Percentiles rank a stretch among this genome's conserved stretches.
Evolutionary conservation across 2,797 vertebrate genomes (phyloP).

Genomic region (Triplophysa yarkandensis): DNA sequence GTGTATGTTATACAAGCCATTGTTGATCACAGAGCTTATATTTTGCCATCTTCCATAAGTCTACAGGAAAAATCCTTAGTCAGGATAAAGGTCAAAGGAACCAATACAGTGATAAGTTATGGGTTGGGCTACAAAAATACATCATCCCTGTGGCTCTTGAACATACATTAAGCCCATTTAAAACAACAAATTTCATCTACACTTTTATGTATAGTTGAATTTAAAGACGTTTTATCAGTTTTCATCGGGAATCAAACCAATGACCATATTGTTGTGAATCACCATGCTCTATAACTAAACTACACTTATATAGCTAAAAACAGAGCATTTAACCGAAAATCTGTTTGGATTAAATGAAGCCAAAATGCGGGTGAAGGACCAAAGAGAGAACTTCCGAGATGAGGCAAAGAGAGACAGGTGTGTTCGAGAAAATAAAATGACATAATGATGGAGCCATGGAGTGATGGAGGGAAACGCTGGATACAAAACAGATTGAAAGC

Average conservation of each 20-base stretch:
- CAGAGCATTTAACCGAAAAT: background rate
- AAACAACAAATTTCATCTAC: no score
- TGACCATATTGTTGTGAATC: background rate
- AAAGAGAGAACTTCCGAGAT: conserved; percentile 53
- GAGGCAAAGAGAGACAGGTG: conserved; percentile 65
- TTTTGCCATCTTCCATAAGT: no score
- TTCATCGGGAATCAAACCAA: background rate
- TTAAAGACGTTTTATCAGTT: background rate
- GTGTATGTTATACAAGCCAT: no score
- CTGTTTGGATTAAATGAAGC: conserved; percentile 3
- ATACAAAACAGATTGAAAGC: conserved; percentile 62
- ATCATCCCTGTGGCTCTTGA: no score
- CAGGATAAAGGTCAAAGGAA: no score
- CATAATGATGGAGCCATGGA: conserved; percentile 58
- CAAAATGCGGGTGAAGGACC: conserved; percentile 59
- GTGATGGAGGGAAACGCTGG: conserved; percentile 11
- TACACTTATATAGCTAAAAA: no score
- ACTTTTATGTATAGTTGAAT: no score
- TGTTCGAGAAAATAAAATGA: conserved; percentile 48
- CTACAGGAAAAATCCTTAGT: no score
- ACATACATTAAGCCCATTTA: no score
- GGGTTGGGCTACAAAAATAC: no score
- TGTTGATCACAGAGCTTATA: no score
- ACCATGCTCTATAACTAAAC: background rate
- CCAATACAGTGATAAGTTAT: no score